Conservation (phyloP, 2,113 vertebrate genomes). For the Atherinomorus stipes region DNA sequence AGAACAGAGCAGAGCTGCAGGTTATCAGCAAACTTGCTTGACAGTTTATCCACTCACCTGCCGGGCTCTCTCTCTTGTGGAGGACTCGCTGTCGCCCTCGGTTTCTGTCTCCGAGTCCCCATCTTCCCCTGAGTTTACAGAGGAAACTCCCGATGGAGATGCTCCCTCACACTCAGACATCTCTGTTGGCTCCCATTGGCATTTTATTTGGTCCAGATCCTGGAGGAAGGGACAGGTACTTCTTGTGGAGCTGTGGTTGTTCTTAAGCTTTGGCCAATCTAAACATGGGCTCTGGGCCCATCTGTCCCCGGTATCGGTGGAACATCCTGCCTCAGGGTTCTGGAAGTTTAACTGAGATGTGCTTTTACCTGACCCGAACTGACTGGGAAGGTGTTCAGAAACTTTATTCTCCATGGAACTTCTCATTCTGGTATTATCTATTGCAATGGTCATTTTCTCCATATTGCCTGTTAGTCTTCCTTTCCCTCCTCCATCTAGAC, state of each 20-base stretch:
- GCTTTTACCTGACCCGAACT: conserved; percentile 82
- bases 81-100: conserved; percentile 92
- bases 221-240: conserved; percentile 87
- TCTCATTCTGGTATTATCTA: conserved; percentile 61
- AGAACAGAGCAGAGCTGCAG: neutral
- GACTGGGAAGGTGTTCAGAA: conserved; percentile 85
- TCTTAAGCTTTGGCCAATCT: conserved; percentile 76
- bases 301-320: conserved; percentile 54
- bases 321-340: conserved; percentile 3
- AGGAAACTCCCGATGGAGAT: conserved; percentile 83
- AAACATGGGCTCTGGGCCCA: conserved; percentile 71
- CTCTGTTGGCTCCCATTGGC: conserved; percentile 50
- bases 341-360: conserved; percentile 37
- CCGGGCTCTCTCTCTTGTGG: conserved; percentile 87
- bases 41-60: conserved; percentile 84
- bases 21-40: neutral
- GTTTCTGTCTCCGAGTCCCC: conserved; percentile 90
- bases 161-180: conserved; percentile 80
- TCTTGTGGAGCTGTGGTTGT: conserved; percentile 76
- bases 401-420: conserved; percentile 87
- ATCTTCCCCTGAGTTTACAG: conserved; percentile 89
- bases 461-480: neutral
- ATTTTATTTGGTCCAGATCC: conserved; percentile 77
- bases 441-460: neutral
- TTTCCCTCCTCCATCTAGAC: conserved; percentile 4